Conservation (phyloP, 2,113 vertebrate species). For the Oncorhynchus mykiss region DNA sequence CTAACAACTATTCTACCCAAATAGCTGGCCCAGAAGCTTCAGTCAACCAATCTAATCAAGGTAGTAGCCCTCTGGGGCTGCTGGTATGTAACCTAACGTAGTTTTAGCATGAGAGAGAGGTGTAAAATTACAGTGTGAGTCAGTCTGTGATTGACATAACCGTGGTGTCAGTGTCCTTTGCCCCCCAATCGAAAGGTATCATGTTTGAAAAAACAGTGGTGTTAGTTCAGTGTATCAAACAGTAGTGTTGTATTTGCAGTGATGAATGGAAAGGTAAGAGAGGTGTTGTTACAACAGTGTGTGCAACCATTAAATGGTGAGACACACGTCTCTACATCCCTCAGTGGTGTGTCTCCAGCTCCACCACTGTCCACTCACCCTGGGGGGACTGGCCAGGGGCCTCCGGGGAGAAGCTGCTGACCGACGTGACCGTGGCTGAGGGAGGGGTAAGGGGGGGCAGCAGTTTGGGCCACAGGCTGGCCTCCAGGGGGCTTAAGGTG, state of each 20-base stretch:
- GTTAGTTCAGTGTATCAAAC: neutral
- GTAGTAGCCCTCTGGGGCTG: conserved; percentile 3
- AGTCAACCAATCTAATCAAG: neutral
- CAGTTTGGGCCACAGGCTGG: conserved; percentile 84
- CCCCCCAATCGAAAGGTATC: neutral
- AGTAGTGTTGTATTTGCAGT: conserved; percentile 6
- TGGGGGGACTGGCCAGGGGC: conserved; percentile 80
- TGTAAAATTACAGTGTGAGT: neutral
- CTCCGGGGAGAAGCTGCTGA: conserved; percentile 89
- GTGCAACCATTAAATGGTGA: neutral
- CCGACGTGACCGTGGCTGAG: conserved; percentile 87
- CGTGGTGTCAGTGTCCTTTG: neutral
- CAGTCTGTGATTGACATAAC: neutral
- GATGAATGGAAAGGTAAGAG: neutral
- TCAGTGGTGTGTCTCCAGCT: conserved; percentile 91
- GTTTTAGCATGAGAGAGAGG: conserved; percentile 16
- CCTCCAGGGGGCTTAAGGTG: conserved; percentile 81
- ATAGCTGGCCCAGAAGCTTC: neutral
- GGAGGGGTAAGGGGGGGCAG: conserved; percentile 84
- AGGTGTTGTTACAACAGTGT: neutral
- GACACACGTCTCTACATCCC: neutral
- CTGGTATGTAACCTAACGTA: neutral
- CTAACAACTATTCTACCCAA: neutral
- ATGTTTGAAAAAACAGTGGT: neutral
- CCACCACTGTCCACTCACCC: conserved; percentile 91